These are phyloP conservation scores for Caranx melampygus DNA, from an alignment of 2,113 vertebrate species.

Conservation along the genomic window DNA sequence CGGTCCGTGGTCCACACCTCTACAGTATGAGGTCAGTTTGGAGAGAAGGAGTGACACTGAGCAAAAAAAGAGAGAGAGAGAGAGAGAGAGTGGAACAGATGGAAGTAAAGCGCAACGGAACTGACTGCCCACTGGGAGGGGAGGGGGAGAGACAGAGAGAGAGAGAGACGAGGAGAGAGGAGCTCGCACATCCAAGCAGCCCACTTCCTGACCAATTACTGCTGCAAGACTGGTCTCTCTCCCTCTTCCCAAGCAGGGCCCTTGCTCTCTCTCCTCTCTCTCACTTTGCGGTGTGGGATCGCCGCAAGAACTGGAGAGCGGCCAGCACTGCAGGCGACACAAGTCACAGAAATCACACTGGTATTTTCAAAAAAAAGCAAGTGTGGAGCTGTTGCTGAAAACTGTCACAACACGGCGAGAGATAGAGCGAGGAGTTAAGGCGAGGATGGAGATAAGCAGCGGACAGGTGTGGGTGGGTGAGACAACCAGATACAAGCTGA, in stretches of 20 bases:
- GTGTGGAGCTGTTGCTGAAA: slow-evolving; percentile 37
- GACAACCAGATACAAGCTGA: slow-evolving; percentile 9
- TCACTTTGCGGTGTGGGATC: slow-evolving; percentile 42
- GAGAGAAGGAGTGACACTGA: slow-evolving; percentile 66
- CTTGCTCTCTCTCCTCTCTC: slow-evolving; percentile 38
- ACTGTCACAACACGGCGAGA: slow-evolving; percentile 35
- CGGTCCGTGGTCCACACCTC: slow-evolving; percentile 74
- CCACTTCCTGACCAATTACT: slow-evolving; percentile 81
- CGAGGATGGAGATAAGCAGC: slow-evolving; percentile 19
- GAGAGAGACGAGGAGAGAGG: slow-evolving; percentile 42
- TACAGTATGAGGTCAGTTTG: slow-evolving; percentile 75
- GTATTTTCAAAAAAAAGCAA: background rate
- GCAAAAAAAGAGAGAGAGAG: slow-evolving; percentile 34
- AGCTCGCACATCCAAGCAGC: slow-evolving; percentile 72
- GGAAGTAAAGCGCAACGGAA: slow-evolving; percentile 69
- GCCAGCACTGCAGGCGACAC: slow-evolving; percentile 79
- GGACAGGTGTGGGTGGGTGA: slow-evolving; percentile 28
- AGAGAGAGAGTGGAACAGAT: slow-evolving; percentile 59
- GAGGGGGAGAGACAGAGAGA: slow-evolving; percentile 9
- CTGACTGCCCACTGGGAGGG: slow-evolving; percentile 72
- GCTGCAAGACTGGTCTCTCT: slow-evolving; percentile 66
- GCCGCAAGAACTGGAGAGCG: slow-evolving; percentile 67
- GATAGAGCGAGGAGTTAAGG: slow-evolving; percentile 10
- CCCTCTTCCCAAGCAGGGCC: slow-evolving; percentile 25
- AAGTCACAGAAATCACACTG: slow-evolving; percentile 56